Evolutionary conservation across 2,113 vertebrate species (phyloP), one percentile per base, ranked within the genome.

Genomic region (Caracal caracal): DNA sequence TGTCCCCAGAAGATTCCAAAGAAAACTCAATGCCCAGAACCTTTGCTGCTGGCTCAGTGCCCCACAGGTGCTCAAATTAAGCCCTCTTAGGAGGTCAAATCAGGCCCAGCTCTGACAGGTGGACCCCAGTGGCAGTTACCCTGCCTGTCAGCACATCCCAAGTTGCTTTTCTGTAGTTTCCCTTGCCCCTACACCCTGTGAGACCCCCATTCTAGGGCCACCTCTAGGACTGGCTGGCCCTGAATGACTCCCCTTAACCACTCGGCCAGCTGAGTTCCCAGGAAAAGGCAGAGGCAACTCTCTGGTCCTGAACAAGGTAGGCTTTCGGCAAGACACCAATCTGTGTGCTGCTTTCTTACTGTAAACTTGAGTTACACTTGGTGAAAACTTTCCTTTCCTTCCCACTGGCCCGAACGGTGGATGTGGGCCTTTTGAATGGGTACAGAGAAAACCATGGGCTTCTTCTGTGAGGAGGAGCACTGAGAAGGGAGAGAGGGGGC

Each of bases 381-480:
- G 88, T n/a, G 84, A 87, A 96, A 95, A 79, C 43, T 90, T 93
- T 92, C 81, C 43, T 53, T 94, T 91, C 75, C 53, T 90, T 94
- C 40, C 35, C 28, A 65, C 51, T 91, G 85, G 84, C 78, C 81
- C 82, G 51, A 93, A 85, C 9, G 53, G 59, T 85, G 30, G 65
- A 83, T n/a, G 51, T 93, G 51, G 73, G 68, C 51, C 83, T 93
- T 73, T 73, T 68, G 47, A 71, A 75, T 26, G 22, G 68, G 61
- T 61, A 83, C 68, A 92, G 78, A 94, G 65, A 88, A 68, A 87
- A 95, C n/a, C 61, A 2, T 0, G 1, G 35, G 75, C 63, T 96
- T 93, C 83, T 43, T 93, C 84, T 91, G 26, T 12, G 37, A 85
- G 40, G 40, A 83, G 26, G 47, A 20, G 15, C 16, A 0, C 75